Evolutionary conservation across 1,140 invertebrate species (phyloP).

Genomic region (Ridgeia piscesae): DNA sequence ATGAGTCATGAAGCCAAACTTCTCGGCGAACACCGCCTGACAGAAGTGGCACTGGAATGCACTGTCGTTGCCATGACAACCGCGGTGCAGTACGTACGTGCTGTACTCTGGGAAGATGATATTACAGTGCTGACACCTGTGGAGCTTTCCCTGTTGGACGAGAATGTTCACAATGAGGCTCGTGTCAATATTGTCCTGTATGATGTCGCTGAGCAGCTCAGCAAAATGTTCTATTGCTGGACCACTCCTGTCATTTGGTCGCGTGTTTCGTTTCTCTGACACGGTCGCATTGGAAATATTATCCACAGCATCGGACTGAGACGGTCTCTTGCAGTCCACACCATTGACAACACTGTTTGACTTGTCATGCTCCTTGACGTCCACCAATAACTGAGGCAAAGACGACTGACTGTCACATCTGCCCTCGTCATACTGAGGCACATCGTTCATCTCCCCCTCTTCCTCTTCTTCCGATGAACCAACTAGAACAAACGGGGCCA

Average conservation of each 20-base stretch:
- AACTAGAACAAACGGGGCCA: neutral
- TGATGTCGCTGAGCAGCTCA: neutral
- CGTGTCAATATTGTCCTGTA: neutral
- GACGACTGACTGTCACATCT: neutral
- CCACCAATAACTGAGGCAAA: neutral
- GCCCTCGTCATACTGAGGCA: neutral
- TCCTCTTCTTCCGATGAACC: neutral
- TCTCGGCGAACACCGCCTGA: slow-evolving; percentile 13
- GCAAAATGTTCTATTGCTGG: neutral
- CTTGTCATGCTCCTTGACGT: neutral
- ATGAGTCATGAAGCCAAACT: slow-evolving; percentile 27
- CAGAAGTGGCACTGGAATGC: slow-evolving; percentile 29
- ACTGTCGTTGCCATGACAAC: slow-evolving; percentile 24
- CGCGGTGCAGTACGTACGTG: slow-evolving; percentile 23
- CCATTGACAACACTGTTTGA: neutral
- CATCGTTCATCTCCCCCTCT: neutral
- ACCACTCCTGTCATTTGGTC: neutral
- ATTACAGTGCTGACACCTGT: slow-evolving; percentile 23
- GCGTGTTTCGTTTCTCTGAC: neutral
- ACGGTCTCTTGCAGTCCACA: neutral
- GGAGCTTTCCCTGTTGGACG: slow-evolving; percentile 18
- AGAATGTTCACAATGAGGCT: slow-evolving; percentile 16
- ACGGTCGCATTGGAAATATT: neutral
- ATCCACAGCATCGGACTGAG: neutral
- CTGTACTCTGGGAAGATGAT: slow-evolving; percentile 28